Evolutionary conservation across 2,113 vertebrate genomes (phyloP), one percentile per base, ranked within the genome.

Genomic region (Erinaceus europaeus): DNA sequence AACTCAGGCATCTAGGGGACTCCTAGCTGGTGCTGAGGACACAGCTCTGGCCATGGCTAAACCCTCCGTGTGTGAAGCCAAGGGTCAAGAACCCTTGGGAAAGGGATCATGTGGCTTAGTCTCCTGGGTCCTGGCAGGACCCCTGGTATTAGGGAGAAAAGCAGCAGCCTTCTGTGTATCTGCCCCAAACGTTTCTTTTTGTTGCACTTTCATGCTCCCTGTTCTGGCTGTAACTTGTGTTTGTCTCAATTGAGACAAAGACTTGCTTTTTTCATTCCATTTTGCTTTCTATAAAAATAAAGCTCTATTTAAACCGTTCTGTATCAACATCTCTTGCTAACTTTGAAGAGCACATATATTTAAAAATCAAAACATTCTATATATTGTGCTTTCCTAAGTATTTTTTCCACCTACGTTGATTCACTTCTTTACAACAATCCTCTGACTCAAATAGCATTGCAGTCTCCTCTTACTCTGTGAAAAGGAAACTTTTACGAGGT

Each of bases 281-380:
- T 62, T 82, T 82, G 44, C 9, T 93, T 76, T 32, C 64, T 67
- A 53, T 78, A 65, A 89, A 90, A 86, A 80, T 50, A 88, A 93
- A 88, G 77, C 48, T n/a, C 52, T n/a, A n/a, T n/a, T n/a, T n/a
- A 32, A 64, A 91, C 53, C 20, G 73, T 29, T 42, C 42, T 11
- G 68, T 17, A 77, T 61, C 42, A 72, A 61, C 17, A 89, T 78
- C 32, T 48, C n/a, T n/a, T n/a, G 80, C 73, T 86, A 69, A 65
- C 53, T 34, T 52, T 25, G 25, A 90, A 71, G 23, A 80, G 46
- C 42, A 59, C 34, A 15, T 53, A 40, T 80, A 88, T 72, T 85
- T 80, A 55, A 48, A 77, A 86, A 87, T 57, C 29, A 64, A 90
- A 88, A 79, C 17, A 55, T 59, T 55, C 40, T 40, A 25, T n/a